Evolutionary conservation across 1,140 invertebrate species (phyloP), one percentile per base, ranked within the genome.

Genomic region (Acromyrmex echinatior): DNA sequence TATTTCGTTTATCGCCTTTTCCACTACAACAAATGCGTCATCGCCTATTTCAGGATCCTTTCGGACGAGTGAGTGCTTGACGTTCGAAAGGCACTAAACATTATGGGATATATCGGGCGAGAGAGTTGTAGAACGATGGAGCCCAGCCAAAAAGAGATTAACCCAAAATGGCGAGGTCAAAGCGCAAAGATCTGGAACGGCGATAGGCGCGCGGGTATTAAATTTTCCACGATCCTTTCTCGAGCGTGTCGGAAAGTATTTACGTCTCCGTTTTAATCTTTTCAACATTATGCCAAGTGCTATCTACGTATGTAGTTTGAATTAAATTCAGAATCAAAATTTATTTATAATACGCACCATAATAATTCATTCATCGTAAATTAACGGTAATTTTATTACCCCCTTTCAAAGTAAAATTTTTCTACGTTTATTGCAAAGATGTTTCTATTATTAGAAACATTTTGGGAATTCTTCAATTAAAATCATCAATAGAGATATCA

Each of bases 201-300:
- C 85, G 89, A 91, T 92, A 91, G 66, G 65, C 79, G 74, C 70
- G 76, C 65, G 88, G n/a, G 85, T 74, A 87, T 90, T 91, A 80
- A 88, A 88, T 88, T 86, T 88, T 63, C 86, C 86, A 71, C 78
- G 86, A 82, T 80, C 78, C 45, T 81, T 71, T 82, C 60, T 82
- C 78, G 66, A 68, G 78, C 51, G 78, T 71, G 28, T 82, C 63
- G 31, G 25, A 70, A 70, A 81, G 39, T 74, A 66, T 86, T 79
- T 51, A 49, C 70, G 31, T 49, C 25, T 14, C 39, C 14, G 6
- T 21, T 28, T 25, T 45, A 71, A 81, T n/a, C 39, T 35, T 58
- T 71, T 49, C 62, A 16, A 14, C 31, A 49, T 28, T 71, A 21
- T 45, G 18, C 60, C 65, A 78, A 65, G 16, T 78, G 45, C 58